Percentiles rank a stretch among this genome's conserved stretches.
Conservation (phyloP, 2,888 invertebrate species). For the Drosophila limbata region DNA sequence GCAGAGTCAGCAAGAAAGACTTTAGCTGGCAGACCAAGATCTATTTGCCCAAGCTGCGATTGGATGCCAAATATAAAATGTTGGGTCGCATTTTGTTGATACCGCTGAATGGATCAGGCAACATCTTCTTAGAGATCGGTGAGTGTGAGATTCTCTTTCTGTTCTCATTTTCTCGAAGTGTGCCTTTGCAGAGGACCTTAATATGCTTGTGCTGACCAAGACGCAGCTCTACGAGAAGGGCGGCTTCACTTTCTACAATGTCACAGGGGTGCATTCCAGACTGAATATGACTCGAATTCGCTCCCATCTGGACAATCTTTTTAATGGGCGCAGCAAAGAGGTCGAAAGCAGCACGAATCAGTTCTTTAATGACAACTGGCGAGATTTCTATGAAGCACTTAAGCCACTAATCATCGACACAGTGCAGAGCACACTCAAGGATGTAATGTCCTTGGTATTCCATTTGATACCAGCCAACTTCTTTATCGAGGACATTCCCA, state of each 20-base stretch:
- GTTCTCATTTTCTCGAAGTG: not conserved
- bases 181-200: conserved; percentile 87
- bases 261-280: conserved; percentile 88
- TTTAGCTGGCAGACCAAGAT: conserved; percentile 89
- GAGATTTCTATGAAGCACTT: conserved; percentile 89
- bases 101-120: conserved; percentile 88
- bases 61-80: conserved; percentile 89
- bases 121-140: conserved; percentile 91
- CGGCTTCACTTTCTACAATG: conserved; percentile 88
- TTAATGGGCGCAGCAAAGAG: conserved; percentile 83
- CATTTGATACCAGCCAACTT: conserved; percentile 89
- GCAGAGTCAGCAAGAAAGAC: conserved; percentile 88
- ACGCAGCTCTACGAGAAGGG: conserved; percentile 88
- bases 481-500: conserved; percentile 88
- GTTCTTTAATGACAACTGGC: conserved; percentile 90
- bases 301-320: conserved; percentile 89
- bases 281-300: conserved; percentile 88
- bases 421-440: conserved; percentile 88
- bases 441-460: conserved; percentile 88
- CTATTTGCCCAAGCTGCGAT: conserved; percentile 88
- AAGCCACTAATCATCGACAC: conserved; percentile 89
- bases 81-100: conserved; percentile 89
- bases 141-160: conserved; percentile 36
- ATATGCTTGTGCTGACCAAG: conserved; percentile 88
- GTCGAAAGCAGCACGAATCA: conserved; percentile 89